Evolutionary conservation across 2,888 invertebrate genomes (phyloP), one percentile per base, ranked within the genome.

Genomic region (Teleogryllus oceanicus): DNA sequence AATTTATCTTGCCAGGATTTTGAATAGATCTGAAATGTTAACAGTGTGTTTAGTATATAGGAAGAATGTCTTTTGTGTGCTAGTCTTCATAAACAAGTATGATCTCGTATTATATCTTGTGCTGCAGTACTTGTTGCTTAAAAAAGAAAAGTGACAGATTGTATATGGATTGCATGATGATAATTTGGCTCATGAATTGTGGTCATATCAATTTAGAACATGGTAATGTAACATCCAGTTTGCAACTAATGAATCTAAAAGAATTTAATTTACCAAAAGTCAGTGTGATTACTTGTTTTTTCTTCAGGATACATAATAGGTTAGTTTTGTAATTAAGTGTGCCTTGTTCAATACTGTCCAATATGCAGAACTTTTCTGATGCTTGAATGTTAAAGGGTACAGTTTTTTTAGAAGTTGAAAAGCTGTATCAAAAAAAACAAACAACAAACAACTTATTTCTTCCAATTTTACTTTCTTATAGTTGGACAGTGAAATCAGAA

Each of bases 271-370:
- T 37, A 37, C 37, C 37, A 37, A 37, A 37, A 8, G 37, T 37
- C 37, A 8, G 37, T 37, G 77, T 18, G 10, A 11, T 77, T 50
- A 51, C n/a, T 50, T 77, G 51, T 11, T 62, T 78, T 78, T 50
- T 21, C 21, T 20, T 62, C 62, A 51, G 62, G 10, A 62, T n/a
- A 37, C 37, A 37, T 62, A 62, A n/a, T 62, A 62, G 62, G 62
- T 18, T 62, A 18, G 62, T 62, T 62, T n/a, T 10, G 51, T 78
- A 24, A 62, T 78, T 78, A 78, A 62, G 62, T 78, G 78, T 78
- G 78, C 78, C 78, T 78, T 78, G 78, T 24, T 78, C 50, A 16
- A 77, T 50, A 77, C 50, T 77, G 77, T 50, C 20, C 77, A 77
- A 50, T 50, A 50, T n/a, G 21, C 20, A 50, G 50, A 77, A 49